Evolutionary conservation across 2,113 vertebrate genomes (phyloP).

Genomic region (Gnathochromis pfefferi): DNA sequence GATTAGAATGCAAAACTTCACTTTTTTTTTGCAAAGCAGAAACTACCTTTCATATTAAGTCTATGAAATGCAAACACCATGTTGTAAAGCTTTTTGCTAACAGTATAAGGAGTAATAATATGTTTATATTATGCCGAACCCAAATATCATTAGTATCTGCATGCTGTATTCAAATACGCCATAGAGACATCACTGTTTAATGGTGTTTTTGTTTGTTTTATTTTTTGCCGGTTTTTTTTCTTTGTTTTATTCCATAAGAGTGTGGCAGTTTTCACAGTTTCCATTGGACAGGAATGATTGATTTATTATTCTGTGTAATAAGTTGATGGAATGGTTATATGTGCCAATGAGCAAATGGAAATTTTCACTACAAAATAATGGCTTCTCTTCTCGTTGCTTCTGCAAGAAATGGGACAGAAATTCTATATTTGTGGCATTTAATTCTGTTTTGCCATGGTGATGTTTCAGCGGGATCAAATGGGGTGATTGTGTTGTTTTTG

Average conservation of each 20-base stretch:
- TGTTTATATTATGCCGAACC: background rate
- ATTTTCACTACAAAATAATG: background rate
- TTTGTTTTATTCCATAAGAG: background rate
- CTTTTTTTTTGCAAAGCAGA: background rate
- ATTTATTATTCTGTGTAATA: background rate
- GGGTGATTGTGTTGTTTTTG: background rate
- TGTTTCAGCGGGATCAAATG: background rate
- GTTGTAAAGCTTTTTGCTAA: background rate
- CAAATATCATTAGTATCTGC: background rate
- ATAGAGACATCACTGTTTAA: background rate
- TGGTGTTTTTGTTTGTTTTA: background rate
- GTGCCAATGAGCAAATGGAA: background rate
- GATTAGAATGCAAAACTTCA: background rate
- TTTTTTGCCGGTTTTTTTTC: background rate
- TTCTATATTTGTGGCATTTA: background rate
- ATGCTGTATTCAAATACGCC: background rate
- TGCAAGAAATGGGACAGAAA: background rate
- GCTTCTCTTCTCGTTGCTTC: background rate
- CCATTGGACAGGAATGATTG: background rate
- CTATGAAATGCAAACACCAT: background rate
- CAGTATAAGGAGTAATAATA: background rate
- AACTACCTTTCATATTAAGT: background rate
- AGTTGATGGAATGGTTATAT: background rate
- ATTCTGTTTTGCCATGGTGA: background rate
- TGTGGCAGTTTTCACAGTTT: background rate